Evolutionary conservation across 1,140 invertebrate genomes (phyloP).

Genomic region (Eumaeus atala): DNA sequence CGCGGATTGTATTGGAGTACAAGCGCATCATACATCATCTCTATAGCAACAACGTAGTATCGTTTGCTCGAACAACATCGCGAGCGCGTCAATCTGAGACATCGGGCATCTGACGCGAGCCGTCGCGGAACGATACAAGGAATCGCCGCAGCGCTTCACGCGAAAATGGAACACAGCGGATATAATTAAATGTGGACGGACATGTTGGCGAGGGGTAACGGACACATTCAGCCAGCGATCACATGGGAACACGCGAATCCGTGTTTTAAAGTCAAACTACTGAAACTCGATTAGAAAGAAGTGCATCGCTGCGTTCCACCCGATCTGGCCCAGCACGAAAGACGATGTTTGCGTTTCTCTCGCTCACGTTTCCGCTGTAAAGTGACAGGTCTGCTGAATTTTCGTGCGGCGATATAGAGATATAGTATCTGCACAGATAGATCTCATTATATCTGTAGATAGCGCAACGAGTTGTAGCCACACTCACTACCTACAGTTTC

Average conservation of each 20-base stretch:
- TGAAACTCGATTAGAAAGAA: too few relatives aligned
- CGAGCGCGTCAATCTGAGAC: conserved; percentile 5
- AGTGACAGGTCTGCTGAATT: too few relatives aligned
- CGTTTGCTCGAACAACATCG: conserved; percentile 14
- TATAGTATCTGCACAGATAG: too few relatives aligned
- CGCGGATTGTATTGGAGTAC: too few relatives aligned
- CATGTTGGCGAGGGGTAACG: conserved; percentile 53
- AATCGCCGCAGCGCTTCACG: conserved; percentile 33
- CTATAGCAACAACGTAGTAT: not conserved
- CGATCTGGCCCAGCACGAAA: too few relatives aligned
- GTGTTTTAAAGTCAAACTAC: not conserved
- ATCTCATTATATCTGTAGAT: too few relatives aligned
- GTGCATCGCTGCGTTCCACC: too few relatives aligned
- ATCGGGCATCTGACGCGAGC: conserved; percentile 26
- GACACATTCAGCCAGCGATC: conserved; percentile 48
- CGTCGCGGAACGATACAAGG: conserved; percentile 37
- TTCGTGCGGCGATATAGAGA: too few relatives aligned
- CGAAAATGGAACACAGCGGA: conserved; percentile 66
- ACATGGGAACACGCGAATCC: not conserved
- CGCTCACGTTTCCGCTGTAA: too few relatives aligned
- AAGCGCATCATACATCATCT: conserved; percentile 20
- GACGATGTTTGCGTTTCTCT: too few relatives aligned
- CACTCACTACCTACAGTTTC: too few relatives aligned
- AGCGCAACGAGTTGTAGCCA: too few relatives aligned
- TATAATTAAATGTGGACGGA: conserved; percentile 66